Conservation (phyloP, 2,113 vertebrate species). For the Oncorhynchus gorbuscha region DNA sequence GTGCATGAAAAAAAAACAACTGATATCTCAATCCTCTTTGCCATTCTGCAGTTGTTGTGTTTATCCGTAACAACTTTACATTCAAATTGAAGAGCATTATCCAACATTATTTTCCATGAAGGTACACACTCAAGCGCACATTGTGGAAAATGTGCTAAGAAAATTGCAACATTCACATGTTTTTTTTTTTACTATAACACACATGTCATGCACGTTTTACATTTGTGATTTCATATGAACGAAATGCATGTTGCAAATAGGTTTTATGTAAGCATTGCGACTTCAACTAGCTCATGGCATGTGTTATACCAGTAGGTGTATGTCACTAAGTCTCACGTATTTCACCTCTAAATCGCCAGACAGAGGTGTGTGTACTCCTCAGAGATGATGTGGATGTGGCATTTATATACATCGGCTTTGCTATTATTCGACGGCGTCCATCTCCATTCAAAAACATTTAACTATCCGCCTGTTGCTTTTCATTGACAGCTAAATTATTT, state of each 20-base stretch:
- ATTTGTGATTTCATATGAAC: too few relatives aligned
- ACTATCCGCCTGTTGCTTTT: conserved; percentile 31
- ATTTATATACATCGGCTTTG: conserved; percentile 20
- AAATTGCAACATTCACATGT: background rate
- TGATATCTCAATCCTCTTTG: background rate
- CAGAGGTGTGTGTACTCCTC: background rate
- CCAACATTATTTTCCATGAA: background rate
- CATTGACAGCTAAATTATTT: conserved; percentile 38
- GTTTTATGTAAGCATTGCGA: background rate
- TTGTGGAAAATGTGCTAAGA: too few relatives aligned
- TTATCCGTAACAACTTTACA: background rate
- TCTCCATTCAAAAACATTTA: conserved; percentile 27
- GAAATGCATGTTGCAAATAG: background rate
- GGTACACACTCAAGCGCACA: background rate
- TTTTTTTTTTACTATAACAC: too few relatives aligned
- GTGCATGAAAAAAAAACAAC: conserved; percentile 26
- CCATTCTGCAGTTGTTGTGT: background rate
- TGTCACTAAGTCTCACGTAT: background rate
- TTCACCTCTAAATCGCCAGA: background rate
- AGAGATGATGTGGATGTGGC: conserved; percentile 5
- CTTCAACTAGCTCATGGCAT: background rate
- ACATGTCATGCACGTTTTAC: background rate
- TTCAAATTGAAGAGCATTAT: background rate
- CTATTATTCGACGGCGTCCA: conserved; percentile 25
- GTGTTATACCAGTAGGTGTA: background rate